phyloP scores from a whole-genome alignment of 2,888 invertebrate species.

The Pristionchus exspectatus region DNA sequence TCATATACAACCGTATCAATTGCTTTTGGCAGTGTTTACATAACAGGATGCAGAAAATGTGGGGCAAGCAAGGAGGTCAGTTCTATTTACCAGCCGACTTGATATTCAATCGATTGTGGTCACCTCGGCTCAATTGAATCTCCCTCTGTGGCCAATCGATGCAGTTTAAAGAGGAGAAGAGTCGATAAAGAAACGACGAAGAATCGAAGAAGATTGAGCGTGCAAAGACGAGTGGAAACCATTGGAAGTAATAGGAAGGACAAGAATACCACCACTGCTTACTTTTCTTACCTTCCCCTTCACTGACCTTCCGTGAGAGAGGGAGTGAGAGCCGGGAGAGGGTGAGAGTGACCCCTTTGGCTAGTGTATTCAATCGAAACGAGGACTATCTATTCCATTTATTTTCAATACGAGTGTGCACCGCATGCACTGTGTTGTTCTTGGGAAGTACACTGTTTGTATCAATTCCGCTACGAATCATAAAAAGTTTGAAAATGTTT shows the following conservation, averaged over 20 bases:
- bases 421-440: too few relatives aligned
- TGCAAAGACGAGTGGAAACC: slow-evolving; percentile 27
- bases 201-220: slow-evolving; percentile 46
- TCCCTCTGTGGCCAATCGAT: background rate
- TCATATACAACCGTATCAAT: background rate
- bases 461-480: too few relatives aligned
- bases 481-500: too few relatives aligned
- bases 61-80: background rate
- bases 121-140: slow-evolving; percentile 16
- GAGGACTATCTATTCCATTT: too few relatives aligned
- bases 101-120: background rate
- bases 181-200: slow-evolving; percentile 14
- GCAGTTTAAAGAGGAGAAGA: slow-evolving; percentile 45
- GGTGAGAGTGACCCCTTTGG: slow-evolving; percentile 21
- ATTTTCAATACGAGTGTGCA: too few relatives aligned
- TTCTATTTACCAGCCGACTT: background rate
- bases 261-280: slow-evolving; percentile 21
- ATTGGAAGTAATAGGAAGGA: background rate
- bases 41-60: background rate
- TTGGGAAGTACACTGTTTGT: too few relatives aligned
- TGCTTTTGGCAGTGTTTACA: background rate
- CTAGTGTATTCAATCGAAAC: background rate
- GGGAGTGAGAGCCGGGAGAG: background rate
- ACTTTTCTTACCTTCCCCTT: slow-evolving; percentile 20
- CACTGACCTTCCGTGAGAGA: slow-evolving; percentile 40